These are phyloP conservation scores for Caenorhabditis sulstoni DNA, from an alignment of 2,888 invertebrate species.

Conservation along the genomic window DNA sequence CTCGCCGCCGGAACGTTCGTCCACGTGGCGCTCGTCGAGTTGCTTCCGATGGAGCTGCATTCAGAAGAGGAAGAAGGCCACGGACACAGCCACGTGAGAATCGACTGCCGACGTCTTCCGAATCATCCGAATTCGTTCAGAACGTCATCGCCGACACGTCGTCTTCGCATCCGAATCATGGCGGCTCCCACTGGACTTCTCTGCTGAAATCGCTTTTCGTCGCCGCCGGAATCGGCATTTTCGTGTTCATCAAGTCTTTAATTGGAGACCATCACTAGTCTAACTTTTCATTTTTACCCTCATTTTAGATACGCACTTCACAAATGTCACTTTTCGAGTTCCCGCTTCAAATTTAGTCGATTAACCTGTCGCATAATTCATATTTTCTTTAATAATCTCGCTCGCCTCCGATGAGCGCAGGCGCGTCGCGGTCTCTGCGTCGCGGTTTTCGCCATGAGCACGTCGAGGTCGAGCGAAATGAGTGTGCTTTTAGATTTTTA, in stretches of 20 bases:
- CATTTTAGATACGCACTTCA: too few relatives aligned
- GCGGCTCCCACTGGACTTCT: slow-evolving; percentile 41
- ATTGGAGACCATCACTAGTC: slow-evolving; percentile 50
- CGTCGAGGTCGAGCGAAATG: too few relatives aligned
- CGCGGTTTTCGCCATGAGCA: too few relatives aligned
- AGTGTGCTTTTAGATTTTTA: neutral
- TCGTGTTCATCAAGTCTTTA: slow-evolving; percentile 51
- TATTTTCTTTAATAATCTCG: neutral
- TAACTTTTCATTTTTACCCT: slow-evolving; percentile 1
- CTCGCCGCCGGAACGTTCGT: slow-evolving; percentile 79
- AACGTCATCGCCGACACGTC: slow-evolving; percentile 51
- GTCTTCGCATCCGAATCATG: slow-evolving; percentile 22
- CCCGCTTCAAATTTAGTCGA: slow-evolving; percentile 2
- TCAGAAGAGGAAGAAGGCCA: slow-evolving; percentile 49
- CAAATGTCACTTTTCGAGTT: too few relatives aligned
- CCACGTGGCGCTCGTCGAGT: slow-evolving; percentile 78
- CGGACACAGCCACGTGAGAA: slow-evolving; percentile 55
- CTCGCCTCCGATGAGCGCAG: too few relatives aligned
- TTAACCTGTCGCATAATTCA: neutral
- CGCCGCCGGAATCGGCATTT: slow-evolving; percentile 51
- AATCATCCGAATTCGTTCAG: slow-evolving; percentile 11
- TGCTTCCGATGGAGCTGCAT: slow-evolving; percentile 73
- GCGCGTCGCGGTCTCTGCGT: too few relatives aligned
- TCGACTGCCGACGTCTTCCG: neutral
- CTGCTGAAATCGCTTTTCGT: slow-evolving; percentile 63